Base-by-base conservation (phyloP, 2,113 vertebrate genomes). In the Cynopterus brachyotis region DNA sequence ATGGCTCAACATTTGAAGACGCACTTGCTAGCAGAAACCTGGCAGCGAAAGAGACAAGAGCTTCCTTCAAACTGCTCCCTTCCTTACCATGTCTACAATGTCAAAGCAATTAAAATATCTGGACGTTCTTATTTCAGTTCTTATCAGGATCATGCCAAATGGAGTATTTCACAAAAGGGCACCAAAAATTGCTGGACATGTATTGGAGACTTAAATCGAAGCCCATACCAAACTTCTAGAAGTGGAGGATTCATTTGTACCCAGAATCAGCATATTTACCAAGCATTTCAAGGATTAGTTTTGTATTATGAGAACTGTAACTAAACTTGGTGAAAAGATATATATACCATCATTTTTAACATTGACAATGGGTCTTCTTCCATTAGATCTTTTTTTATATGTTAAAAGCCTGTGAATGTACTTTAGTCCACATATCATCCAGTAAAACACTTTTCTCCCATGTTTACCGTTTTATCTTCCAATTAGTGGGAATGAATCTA, bases 1-100 rank as follows among this genome's bases (percentile, higher is more conserved):
- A 98, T 99, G 89, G 99, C 99, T 98, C 99, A 99, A 98, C 94
- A 60, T 22, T 97, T 99, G 98, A 94, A 98, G 76, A 97, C 99
- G 0, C 98, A 99, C 98, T 98, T 99, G 90, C 97, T 99, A 96
- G 98, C 98, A 89, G 99, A 99, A 98, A 99, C 98, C 62, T 99
- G 99, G 99, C 99, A 99, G 96, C 98, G 93, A 55, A 97, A 97
- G 1, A 96, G 96, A 0, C 96, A 98, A n/a, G 98, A 98, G 4
- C 99, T 99, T 93, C 98, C 98, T 53, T 99, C 99, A 69, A 99
- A 99, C 96, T 99, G 99, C 97, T 99, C 99, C n/a, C 98, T 99
- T 9, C 93, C 98, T 89, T 98, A 99, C 96, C 99, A 99, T 0
- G 98, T 99, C 90, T 98, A 99, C 98, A 99, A 99, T 95, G 97